Base-by-base conservation (phyloP, 2,888 invertebrate species). In the Chalcis sispes region DNA sequence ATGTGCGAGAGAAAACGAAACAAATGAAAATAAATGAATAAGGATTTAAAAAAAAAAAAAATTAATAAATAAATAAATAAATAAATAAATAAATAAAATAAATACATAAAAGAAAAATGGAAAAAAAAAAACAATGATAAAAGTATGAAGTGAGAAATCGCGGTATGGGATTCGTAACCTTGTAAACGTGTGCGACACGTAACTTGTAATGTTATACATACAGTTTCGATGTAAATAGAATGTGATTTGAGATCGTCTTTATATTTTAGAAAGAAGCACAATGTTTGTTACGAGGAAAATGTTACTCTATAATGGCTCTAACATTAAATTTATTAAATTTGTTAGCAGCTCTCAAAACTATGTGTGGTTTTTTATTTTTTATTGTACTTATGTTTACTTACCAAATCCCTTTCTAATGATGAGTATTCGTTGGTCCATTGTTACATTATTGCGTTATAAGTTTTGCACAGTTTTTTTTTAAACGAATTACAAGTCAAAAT, bases 191-290 rank as follows among this genome's bases (percentile, higher is more conserved):
- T 75, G 69, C 75, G 71, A 77, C 61, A 64, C 67, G 75, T 70
- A 72, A 75, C 69, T 75, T 73, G 75, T 76, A 70, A 73, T 70
- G 78, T 78, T 75, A 75, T 78, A 72, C 66, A 75, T 75, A 72
- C 73, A 78, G 62, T 75, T 72, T 78, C 76, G 65, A 76, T 78
- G 76, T 78, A 78, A 76, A 78, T 76, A 78, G 72, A 76, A 70
- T 76, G 73, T 78, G 73, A 76, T 78, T 76, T 76, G 70, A 78
- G 72, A 78, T 75, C 75, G 66, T 78, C 73, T 78, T 78, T 78
- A 78, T 78, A 78, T 78, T 78, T 78, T 78, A 76, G 78, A 78
- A 76, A 70, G 73, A 78, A 78, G 78, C 76, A 76, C 78, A 78
- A 78, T 65, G 73, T 76, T 78, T 78, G 78, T 78, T 78, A 78